Conservation (phyloP, 2,113 vertebrate genomes). For the Glareola pratincola region DNA sequence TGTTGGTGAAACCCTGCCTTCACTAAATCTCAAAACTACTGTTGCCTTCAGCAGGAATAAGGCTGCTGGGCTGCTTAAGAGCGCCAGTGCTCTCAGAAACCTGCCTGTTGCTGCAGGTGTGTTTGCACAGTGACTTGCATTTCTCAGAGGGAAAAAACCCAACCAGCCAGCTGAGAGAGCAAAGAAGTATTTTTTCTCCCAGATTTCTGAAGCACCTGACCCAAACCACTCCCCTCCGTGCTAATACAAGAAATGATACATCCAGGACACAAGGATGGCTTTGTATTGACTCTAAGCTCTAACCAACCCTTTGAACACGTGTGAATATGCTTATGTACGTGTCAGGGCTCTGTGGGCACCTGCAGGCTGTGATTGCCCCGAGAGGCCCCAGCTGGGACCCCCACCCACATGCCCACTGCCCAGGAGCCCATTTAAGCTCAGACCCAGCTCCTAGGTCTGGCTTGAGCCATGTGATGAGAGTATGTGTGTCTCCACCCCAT, state of each 20-base stretch:
- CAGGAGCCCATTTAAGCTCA: not conserved
- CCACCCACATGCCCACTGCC: not conserved
- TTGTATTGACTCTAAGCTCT: not conserved
- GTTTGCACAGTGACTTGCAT: not conserved
- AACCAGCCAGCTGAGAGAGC: not conserved
- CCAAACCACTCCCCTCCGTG: not conserved
- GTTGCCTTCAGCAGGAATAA: not conserved
- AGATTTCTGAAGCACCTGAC: not conserved
- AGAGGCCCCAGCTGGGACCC: not conserved
- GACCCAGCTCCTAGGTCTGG: accelerated
- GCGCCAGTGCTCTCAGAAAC: not conserved
- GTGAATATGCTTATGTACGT: accelerated
- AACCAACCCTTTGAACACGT: not conserved
- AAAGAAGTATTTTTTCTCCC: not conserved
- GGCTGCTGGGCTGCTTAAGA: not conserved
- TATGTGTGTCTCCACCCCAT: accelerated
- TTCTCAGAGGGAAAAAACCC: not conserved
- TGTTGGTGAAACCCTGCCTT: not conserved
- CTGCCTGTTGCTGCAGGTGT: not conserved
- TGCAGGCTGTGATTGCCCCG: not conserved
- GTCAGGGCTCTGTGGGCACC: not conserved
- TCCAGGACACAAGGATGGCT: not conserved
- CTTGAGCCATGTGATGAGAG: accelerated
- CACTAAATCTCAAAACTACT: not conserved
- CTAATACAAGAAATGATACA: not conserved